These are phyloP conservation scores for Synanthedon tipuliformis DNA, from an alignment of 2,888 invertebrate species.

Conservation along the genomic window DNA sequence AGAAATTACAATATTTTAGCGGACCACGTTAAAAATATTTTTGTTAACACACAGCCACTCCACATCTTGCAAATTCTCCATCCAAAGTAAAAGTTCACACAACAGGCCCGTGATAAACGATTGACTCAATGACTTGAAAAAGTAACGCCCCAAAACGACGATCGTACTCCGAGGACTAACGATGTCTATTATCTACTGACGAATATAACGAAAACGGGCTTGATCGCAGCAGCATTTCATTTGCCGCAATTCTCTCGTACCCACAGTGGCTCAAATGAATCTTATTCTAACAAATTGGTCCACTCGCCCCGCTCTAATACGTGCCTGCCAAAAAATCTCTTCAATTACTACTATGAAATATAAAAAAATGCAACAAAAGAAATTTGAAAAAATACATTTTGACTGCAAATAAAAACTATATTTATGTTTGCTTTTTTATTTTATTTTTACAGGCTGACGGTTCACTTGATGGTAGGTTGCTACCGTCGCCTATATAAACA, in stretches of 20 bases:
- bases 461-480: no score
- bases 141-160: constrained; percentile 57
- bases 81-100: constrained; percentile 57
- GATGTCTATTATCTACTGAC: constrained; percentile 53
- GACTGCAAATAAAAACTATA: no score
- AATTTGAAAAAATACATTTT: no score
- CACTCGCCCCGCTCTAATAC: neutral
- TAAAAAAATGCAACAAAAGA: no score
- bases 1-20: no score
- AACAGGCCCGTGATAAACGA: constrained; percentile 68
- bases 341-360: neutral
- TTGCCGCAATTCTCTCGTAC: constrained; percentile 20
- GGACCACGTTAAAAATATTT: no score
- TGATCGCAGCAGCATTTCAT: constrained; percentile 32
- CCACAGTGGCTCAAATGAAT: constrained; percentile 26
- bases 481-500: no score
- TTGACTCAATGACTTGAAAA: constrained; percentile 69
- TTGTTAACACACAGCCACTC: constrained; percentile 14
- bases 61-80: constrained; percentile 17
- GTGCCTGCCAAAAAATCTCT: neutral
- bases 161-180: constrained; percentile 47
- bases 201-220: constrained; percentile 30
- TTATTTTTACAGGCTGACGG: no score
- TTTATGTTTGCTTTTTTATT: no score
- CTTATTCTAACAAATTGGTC: constrained; percentile 35